Percentiles rank a stretch among this genome's conserved stretches.
Evolutionary conservation across 2,113 vertebrate species (phyloP).

Genomic region (Cavia aperea): DNA sequence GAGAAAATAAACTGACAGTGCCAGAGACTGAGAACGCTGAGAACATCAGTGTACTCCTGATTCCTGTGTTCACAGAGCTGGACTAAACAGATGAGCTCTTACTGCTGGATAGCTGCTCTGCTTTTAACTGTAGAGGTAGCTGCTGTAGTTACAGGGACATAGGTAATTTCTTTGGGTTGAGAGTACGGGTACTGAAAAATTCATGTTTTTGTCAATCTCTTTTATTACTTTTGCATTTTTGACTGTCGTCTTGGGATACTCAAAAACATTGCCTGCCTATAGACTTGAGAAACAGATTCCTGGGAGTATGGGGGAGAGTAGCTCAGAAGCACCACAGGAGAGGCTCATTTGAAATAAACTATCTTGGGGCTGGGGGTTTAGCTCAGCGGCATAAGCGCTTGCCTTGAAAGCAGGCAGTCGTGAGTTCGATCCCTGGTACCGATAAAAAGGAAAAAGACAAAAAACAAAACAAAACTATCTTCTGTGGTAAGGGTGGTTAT

Average conservation of each 20-base stretch:
- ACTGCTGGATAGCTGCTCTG: neutral
- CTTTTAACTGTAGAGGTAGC: neutral
- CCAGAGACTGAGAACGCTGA: neutral
- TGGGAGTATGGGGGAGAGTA: neutral
- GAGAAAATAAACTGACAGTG: constrained; percentile 8
- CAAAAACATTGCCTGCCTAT: neutral
- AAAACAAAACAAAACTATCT: neutral
- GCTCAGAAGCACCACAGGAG: neutral
- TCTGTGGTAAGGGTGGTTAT: neutral
- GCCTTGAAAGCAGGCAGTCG: too few relatives aligned
- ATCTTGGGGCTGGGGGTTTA: too few relatives aligned
- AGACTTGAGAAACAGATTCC: constrained; percentile 13
- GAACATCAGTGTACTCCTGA: neutral
- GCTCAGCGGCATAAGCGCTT: too few relatives aligned
- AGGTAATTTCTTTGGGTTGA: neutral
- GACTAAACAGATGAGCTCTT: neutral
- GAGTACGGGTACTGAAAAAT: neutral
- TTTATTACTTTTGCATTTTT: constrained; percentile 40
- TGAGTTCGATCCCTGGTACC: too few relatives aligned
- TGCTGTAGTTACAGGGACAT: neutral
- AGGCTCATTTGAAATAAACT: neutral
- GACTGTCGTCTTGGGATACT: neutral
- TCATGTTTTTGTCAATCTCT: neutral
- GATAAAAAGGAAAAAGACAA: too few relatives aligned
- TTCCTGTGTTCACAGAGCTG: neutral